phyloP scores from a whole-genome alignment of 1,140 invertebrate genomes.

The Dendrolimus kikuchii region DNA sequence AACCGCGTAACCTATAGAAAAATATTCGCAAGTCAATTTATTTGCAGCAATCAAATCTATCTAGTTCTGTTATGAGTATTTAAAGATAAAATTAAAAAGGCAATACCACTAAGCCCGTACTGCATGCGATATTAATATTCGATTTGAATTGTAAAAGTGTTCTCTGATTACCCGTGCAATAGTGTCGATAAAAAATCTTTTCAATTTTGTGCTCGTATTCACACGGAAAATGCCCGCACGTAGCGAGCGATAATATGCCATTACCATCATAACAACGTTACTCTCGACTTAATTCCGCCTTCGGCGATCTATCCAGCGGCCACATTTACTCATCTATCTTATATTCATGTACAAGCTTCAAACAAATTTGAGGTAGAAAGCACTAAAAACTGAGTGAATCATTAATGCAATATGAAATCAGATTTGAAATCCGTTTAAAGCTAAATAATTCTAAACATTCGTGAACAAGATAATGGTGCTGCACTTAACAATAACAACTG shows the following conservation, averaged over 20 bases:
- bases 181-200: conserved; percentile 58
- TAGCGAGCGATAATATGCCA: conserved; percentile 48
- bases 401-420: too few species aligned
- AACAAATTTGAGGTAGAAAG: not conserved
- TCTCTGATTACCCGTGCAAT: conserved; percentile 53
- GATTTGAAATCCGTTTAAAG: too few species aligned
- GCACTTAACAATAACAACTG: conserved; percentile 4
- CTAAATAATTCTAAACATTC: too few species aligned
- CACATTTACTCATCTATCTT: conserved; percentile 51
- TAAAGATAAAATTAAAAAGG: too few species aligned
- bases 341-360: conserved; percentile 19
- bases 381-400: too few species aligned
- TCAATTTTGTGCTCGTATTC: conserved; percentile 47
- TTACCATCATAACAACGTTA: conserved; percentile 60
- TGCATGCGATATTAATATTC: conserved; percentile 9
- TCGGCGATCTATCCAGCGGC: conserved; percentile 29
- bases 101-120: conserved; percentile 4
- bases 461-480: too few species aligned
- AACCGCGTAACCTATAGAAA: too few species aligned
- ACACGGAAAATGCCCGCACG: conserved; percentile 44
- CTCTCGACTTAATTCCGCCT: conserved; percentile 59
- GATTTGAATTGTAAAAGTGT: conserved; percentile 42
- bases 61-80: too few species aligned
- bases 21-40: too few species aligned
- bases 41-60: too few species aligned